Base-by-base conservation (phyloP, 2,797 vertebrate species). In the Chaetodon trifasciatus region DNA sequence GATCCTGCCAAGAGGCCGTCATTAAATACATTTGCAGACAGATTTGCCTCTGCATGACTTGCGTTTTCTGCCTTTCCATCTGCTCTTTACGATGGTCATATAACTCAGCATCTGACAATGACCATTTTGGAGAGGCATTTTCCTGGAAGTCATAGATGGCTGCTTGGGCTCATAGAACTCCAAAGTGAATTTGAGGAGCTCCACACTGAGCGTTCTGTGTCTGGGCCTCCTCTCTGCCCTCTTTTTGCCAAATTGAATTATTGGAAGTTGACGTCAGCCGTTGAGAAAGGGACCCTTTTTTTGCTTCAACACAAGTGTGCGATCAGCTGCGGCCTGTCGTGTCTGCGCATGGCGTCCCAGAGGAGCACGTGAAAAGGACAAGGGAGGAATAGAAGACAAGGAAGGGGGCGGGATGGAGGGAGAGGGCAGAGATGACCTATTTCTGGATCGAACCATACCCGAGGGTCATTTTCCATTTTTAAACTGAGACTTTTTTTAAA, bases 21-120 rank as follows among this genome's bases (percentile, higher is more conserved):
- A 78, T 85, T 90, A 91, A 92, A 92, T 91, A 88, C 87, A 91
- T 92, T 89, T 92, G 86, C 89, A 91, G 90, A 92, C 91, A 91
- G 89, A 88, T 89, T 92, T 89, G 81, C 90, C 68, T 72, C 74
- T 87, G 83, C 85, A 76, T 83, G 87, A 80, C 86, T 81, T 76
- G 77, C 28, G 24, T 81, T 88, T 89, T 90, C 78, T 82, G 70
- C 79, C 79, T 82, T 76, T 83, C 77, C 74, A 78, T 86, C 64
- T 73, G 62, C 40, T 19, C 60, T 85, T 82, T 86, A 83, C 13
- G 42, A 76, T 8, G 52, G 70, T 70, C 63, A 42, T 81, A 65
- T 83, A 88, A 81, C 65, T 83, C 76, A 37, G 56, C 70, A 62
- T 86, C 76, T 78, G 58, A 89, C 79, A 85, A 84, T 87, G 84